A percentile compares a stretch with the other conserved stretches of the same genome.
Conservation (phyloP, 2,113 vertebrate genomes). For the Notiomystis cincta region DNA sequence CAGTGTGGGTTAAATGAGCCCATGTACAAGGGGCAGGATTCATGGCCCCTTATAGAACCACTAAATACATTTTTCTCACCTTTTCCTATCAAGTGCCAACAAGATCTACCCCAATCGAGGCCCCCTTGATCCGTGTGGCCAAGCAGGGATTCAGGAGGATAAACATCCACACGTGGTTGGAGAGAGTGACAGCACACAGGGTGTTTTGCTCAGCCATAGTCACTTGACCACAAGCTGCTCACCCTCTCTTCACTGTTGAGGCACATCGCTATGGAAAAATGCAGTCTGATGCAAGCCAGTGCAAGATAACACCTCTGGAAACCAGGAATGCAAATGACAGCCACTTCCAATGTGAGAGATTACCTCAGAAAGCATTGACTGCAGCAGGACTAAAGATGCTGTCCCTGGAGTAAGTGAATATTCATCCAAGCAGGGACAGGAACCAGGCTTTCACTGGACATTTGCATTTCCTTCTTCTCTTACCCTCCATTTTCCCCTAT, state of each 20-base stretch:
- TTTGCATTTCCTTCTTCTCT: background rate
- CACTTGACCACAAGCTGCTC: background rate
- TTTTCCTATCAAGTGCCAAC: background rate
- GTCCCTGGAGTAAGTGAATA: background rate
- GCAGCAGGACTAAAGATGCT: background rate
- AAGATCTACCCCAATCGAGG: background rate
- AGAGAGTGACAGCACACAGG: background rate
- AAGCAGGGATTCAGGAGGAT: background rate
- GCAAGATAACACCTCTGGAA: conserved; percentile 9
- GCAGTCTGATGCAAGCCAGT: background rate
- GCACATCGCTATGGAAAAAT: background rate
- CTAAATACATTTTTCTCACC: conserved; percentile 17
- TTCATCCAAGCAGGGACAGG: background rate
- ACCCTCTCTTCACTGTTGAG: background rate
- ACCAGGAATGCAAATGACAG: background rate
- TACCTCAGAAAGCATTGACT: background rate
- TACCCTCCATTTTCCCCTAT: background rate
- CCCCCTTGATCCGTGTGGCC: background rate
- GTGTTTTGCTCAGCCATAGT: background rate
- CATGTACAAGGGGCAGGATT: background rate
- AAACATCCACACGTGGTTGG: background rate
- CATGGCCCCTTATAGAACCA: background rate
- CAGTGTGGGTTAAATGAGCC: background rate
- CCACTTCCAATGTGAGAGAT: background rate
- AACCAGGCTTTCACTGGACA: background rate